These are phyloP conservation scores for Hydra vulgaris DNA, from an alignment of 30 jellyfish, hydroid and myxozoan genomes.

Conservation along the genomic window DNA sequence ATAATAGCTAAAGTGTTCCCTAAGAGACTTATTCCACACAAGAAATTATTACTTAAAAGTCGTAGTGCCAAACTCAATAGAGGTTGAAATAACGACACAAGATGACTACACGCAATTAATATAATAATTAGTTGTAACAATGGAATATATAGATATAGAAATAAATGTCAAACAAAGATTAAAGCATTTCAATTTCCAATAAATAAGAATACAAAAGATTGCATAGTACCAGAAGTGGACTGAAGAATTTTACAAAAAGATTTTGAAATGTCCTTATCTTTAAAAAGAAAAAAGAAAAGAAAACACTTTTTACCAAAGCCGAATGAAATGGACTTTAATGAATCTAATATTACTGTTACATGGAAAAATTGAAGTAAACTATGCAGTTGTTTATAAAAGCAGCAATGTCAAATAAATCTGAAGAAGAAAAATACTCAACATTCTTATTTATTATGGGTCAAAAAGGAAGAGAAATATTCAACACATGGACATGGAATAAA, in stretches of 20 bases:
- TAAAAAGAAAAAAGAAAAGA: neutral
- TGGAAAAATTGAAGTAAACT: slow-evolving; percentile 1
- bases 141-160: too few species aligned
- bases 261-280: neutral
- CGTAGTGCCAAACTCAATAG: too few species aligned
- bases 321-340: slow-evolving; percentile 1
- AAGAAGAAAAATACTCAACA: neutral
- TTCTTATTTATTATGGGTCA: neutral
- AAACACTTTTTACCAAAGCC: neutral
- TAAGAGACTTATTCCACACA: too few species aligned
- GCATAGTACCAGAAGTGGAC: slow-evolving; percentile 7
- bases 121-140: too few species aligned
- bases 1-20: too few species aligned
- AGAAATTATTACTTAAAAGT: too few species aligned
- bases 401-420: too few species aligned
- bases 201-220: neutral
- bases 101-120: too few species aligned
- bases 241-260: too few species aligned
- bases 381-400: neutral
- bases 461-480: neutral
- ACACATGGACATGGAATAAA: neutral
- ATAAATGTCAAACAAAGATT: too few species aligned
- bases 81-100: too few species aligned
- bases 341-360: neutral
- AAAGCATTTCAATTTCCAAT: too few species aligned